Base-by-base conservation (phyloP, 1,140 invertebrate genomes). In the Nasonia longicornis region DNA sequence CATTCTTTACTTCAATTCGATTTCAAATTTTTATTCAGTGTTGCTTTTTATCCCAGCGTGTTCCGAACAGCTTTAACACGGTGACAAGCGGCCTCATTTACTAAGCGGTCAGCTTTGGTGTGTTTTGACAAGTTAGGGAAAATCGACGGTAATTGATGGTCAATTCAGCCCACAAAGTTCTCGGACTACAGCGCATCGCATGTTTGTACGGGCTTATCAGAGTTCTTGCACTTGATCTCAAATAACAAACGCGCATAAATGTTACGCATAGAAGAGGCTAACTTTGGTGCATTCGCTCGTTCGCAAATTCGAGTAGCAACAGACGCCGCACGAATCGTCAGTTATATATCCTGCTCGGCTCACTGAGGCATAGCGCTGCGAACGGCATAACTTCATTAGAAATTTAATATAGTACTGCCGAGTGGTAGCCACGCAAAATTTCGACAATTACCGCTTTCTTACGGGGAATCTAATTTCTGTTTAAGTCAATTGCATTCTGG, bases 131-230 rank as follows among this genome's bases (percentile, higher is more conserved):
- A 67, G 3, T 70, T 69, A 35, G 29, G 8, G 26, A 11, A 71
- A 71, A 79, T 79, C 45, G 20, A 31, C 45, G 77, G 16, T 79
- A 79, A 71, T 71, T 70, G 45, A 79, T 67, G 14, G 69, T 63
- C 48, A n/a, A 79, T 79, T 63, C 3, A 77, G 66, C 22, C 6
- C 22, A 69, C 11, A 79, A 72, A 63, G 20, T 0, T 12, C 63
- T 66, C 20, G 22, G 63, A 12, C 64, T 29, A 22, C 8, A 66
- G 64, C 7, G 11, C 64, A 26, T 10, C n/a, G 26, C 16, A 29
- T 66, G 64, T 29, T 67, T 78, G 35, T 58, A 35, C 58, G 52
- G 70, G 58, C n/a, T 78, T 70, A 69, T 77, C 58, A 35, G 20
- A 38, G 22, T 31, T 35, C 64, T 79, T 35, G 7, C 12, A 16